Evolutionary conservation across 2,113 vertebrate species (phyloP).

Genomic region (Cheirogaleus medius): DNA sequence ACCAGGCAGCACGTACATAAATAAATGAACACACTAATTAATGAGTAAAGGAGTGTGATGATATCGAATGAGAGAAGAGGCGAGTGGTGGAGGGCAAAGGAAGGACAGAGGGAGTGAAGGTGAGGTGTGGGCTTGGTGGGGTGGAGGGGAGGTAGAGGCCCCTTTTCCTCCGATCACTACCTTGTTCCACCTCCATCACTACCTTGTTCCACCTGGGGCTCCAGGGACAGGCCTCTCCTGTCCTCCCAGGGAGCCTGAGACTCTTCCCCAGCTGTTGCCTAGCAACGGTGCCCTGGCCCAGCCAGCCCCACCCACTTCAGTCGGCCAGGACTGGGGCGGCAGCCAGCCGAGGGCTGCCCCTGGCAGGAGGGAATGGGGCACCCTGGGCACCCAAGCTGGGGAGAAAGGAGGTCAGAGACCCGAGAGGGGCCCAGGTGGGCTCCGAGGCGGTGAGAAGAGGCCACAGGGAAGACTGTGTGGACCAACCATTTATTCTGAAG

Average conservation of each 20-base stretch:
- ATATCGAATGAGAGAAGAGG: not conserved
- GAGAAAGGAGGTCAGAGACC: not conserved
- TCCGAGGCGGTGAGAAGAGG: not conserved
- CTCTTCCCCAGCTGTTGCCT: conserved; percentile 29
- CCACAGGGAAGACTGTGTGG: rapidly evolving
- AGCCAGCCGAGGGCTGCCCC: not conserved
- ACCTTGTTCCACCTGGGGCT: not conserved
- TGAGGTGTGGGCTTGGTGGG: not conserved
- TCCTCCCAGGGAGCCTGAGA: not conserved
- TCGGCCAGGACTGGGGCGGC: not conserved
- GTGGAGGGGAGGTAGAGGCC: not conserved
- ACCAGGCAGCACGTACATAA: not conserved
- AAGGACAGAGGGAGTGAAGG: not conserved
- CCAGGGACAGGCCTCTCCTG: not conserved
- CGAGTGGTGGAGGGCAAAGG: too few relatives aligned
- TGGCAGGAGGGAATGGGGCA: not conserved
- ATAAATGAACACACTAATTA: not conserved
- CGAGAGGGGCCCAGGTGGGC: not conserved
- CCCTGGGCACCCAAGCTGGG: too few relatives aligned
- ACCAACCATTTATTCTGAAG: not conserved
- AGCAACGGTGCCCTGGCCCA: conserved; percentile 20
- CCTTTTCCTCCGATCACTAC: not conserved
- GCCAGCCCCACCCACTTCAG: not conserved
- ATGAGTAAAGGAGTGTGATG: not conserved
- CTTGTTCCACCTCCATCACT: not conserved